Evolutionary conservation across 2,888 invertebrate genomes (phyloP).

Genomic region (Tryphoninae sp.): DNA sequence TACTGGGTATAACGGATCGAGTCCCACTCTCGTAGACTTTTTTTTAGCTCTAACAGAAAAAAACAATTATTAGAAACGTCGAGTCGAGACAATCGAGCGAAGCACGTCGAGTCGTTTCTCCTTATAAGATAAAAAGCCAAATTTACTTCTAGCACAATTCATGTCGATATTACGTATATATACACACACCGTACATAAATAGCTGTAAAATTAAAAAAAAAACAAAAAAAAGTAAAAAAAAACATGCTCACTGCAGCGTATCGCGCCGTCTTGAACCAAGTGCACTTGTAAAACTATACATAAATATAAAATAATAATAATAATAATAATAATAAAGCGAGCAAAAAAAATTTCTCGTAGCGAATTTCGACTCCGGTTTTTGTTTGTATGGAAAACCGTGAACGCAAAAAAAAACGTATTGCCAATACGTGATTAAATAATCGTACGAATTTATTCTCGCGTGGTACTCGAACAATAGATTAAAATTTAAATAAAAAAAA

Average conservation of each 20-base stretch:
- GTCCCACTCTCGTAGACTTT: too few relatives aligned
- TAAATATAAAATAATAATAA: slow-evolving; percentile 25
- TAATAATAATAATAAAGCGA: slow-evolving; percentile 24
- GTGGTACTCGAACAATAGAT: too few relatives aligned
- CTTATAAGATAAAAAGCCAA: slow-evolving; percentile 9
- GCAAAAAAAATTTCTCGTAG: background rate
- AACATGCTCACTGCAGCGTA: slow-evolving; percentile 67
- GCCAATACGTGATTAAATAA: slow-evolving; percentile 19
- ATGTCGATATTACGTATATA: slow-evolving; percentile 31
- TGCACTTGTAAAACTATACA: slow-evolving; percentile 77
- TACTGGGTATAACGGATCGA: too few relatives aligned
- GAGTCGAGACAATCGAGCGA: background rate
- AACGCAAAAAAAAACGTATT: background rate
- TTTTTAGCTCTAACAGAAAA: too few relatives aligned
- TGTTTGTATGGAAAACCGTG: too few relatives aligned
- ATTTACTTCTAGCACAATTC: slow-evolving; percentile 29
- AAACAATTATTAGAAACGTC: background rate
- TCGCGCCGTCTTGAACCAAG: slow-evolving; percentile 79
- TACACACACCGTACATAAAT: background rate
- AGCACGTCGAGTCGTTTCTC: background rate
- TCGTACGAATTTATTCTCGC: slow-evolving; percentile 11
- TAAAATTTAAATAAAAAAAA: background rate
- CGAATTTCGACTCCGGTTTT: background rate
- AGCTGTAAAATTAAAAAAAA: slow-evolving; percentile 28
- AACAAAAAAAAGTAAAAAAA: slow-evolving; percentile 60